Evolutionary conservation across 2,888 invertebrate genomes (phyloP), one percentile per base, ranked within the genome.

Genomic region (Kuschelorhynchus macadamiae): DNA sequence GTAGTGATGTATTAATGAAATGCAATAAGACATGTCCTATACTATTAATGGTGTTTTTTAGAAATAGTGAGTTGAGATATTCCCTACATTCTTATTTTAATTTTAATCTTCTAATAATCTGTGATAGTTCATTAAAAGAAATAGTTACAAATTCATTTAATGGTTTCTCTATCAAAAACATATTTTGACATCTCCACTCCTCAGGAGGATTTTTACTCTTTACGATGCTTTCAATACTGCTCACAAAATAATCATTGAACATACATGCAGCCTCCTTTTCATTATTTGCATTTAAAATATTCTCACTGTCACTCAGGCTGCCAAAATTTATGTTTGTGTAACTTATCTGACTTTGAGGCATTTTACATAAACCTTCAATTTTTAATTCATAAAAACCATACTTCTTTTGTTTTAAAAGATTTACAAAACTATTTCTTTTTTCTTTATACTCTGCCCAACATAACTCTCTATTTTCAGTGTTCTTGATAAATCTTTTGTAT

Each of bases 21-120:
- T 47, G 47, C 14, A 47, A n/a, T 5, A 47, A 21, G 20, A 21
- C 47, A 20, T 36, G 36, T 36, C 36, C 36, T 8, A 36, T 36
- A 36, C 36, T 36, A 3, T 36, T 36, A 8, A 36, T 47, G 47
- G 47, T 47, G n/a, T 47, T 47, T 20, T 47, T 47, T 47, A 47
- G n/a, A n/a, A 47, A 47, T 20, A n/a, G 12, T 12, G 44, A 17
- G 16, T 11, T 44, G 7, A 25, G 25, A 7, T 25, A 25, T 25
- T 25, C 4, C 25, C 25, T 4, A 11, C 17, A 14, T 4, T 44
- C 44, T 44, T 44, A 14, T 14, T 44, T 44, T 16, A 44, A 14
- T 8, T 44, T 44, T 4, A 7, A 4, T 14, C 17, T 44, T 44
- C 16, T 14, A 14, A 16, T 44, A 14, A 44, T 14, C 16, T 16